These are phyloP conservation scores for Scaptomyza flava DNA, from an alignment of 2,888 invertebrate genomes.

Conservation along the genomic window DNA sequence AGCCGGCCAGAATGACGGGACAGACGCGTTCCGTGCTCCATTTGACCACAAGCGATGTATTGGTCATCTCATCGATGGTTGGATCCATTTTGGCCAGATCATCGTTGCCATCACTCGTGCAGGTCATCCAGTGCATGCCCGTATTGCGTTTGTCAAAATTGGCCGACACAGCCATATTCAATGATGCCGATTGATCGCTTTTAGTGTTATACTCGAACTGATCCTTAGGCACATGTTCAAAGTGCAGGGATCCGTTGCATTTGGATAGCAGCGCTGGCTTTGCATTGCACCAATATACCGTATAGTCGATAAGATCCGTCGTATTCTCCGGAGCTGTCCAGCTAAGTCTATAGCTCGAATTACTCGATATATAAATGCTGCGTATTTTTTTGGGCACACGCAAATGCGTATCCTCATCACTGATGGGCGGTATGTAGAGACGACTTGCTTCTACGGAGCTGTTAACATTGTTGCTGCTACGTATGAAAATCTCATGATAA, in stretches of 20 bases:
- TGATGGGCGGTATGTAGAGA: slow-evolving; percentile 70
- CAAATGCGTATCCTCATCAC: slow-evolving; percentile 43
- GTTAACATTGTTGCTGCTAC: slow-evolving; percentile 76
- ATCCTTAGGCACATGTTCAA: slow-evolving; percentile 85
- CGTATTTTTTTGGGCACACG: slow-evolving; percentile 72
- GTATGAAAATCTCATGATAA: slow-evolving; percentile 71
- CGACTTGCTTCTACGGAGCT: slow-evolving; percentile 69
- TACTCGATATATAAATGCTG: slow-evolving; percentile 88
- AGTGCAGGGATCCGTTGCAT: slow-evolving; percentile 88
- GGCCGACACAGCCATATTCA: slow-evolving; percentile 91
- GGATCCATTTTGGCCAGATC: slow-evolving; percentile 82
- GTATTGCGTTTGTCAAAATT: slow-evolving; percentile 89
- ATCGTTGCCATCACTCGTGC: slow-evolving; percentile 83
- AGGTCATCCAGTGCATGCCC: slow-evolving; percentile 94
- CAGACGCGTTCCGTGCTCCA: slow-evolving; percentile 93
- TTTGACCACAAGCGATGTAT: slow-evolving; percentile 86
- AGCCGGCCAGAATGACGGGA: slow-evolving; percentile 90
- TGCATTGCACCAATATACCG: slow-evolving; percentile 91
- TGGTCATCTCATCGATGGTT: slow-evolving; percentile 57
- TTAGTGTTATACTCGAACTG: slow-evolving; percentile 82
- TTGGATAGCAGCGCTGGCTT: slow-evolving; percentile 86
- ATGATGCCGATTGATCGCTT: slow-evolving; percentile 85
- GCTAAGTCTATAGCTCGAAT: slow-evolving; percentile 89
- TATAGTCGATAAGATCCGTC: slow-evolving; percentile 87
- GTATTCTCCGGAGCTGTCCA: slow-evolving; percentile 87